These are phyloP conservation scores for Rhabdophis nuchalis DNA, from an alignment of 2,797 vertebrate genomes.

Conservation along the genomic window DNA sequence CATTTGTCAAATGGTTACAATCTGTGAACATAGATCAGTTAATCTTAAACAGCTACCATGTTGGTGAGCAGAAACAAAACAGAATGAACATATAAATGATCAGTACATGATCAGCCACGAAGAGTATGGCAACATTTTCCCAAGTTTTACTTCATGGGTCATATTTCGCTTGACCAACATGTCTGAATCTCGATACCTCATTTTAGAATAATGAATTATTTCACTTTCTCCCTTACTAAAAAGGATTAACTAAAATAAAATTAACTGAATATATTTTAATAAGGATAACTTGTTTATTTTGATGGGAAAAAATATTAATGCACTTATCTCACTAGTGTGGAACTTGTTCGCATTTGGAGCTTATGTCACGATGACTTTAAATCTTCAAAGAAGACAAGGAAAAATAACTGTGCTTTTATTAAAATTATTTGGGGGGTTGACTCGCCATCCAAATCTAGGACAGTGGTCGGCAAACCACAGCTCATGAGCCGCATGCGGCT, in stretches of 20 bases:
- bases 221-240: background rate
- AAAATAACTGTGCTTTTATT: background rate
- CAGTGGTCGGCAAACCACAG: too few relatives aligned
- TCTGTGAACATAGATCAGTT: slow-evolving; percentile 62
- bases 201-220: background rate
- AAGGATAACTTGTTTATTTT: background rate
- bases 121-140: background rate
- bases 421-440: background rate
- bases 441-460: background rate
- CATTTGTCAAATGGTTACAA: slow-evolving; percentile 60
- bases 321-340: background rate
- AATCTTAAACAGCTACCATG: slow-evolving; percentile 44
- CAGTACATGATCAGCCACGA: background rate
- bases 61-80: slow-evolving; percentile 22
- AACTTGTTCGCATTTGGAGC: background rate
- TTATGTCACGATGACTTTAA: background rate
- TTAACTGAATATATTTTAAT: background rate
- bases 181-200: background rate
- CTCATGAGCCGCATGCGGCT: too few relatives aligned
- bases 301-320: background rate
- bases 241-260: background rate
- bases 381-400: background rate
- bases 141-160: background rate
- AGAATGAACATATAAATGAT: rapidly evolving
- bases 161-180: background rate